These are phyloP conservation scores for Oscheius sp. DNA, from an alignment of 2,888 invertebrate genomes.

Conservation along the genomic window DNA sequence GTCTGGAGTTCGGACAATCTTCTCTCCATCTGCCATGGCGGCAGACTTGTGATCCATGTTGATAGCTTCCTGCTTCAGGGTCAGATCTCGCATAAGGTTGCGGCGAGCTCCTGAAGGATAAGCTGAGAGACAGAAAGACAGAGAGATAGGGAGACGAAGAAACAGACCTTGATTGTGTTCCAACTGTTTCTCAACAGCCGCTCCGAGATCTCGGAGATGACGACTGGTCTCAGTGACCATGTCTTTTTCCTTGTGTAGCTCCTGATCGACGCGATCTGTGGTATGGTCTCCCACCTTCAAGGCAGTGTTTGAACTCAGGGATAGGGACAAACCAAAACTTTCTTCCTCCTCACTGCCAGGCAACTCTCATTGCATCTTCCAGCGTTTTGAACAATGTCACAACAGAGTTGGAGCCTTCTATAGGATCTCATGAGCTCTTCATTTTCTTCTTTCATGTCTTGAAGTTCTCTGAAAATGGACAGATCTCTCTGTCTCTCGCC, in stretches of 20 bases:
- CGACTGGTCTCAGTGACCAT: slow-evolving; percentile 57
- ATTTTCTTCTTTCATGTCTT: slow-evolving; percentile 68
- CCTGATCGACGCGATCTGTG: slow-evolving; percentile 63
- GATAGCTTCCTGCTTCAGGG: slow-evolving; percentile 69
- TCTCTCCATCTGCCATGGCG: slow-evolving; percentile 52
- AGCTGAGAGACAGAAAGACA: slow-evolving; percentile 27
- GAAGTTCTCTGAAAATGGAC: slow-evolving; percentile 52
- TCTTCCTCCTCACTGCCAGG: slow-evolving; percentile 65
- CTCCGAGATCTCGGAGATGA: slow-evolving; percentile 65
- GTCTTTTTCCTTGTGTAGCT: slow-evolving; percentile 68
- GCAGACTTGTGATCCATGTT: slow-evolving; percentile 61
- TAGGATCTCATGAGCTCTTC: slow-evolving; percentile 65
- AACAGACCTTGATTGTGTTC: slow-evolving; percentile 60
- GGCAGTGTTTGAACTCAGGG: neutral
- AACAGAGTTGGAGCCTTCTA: slow-evolving; percentile 59
- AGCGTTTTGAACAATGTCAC: slow-evolving; percentile 57
- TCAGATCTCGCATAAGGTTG: slow-evolving; percentile 62
- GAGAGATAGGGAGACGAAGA: no score
- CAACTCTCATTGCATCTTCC: slow-evolving; percentile 63
- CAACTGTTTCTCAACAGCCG: slow-evolving; percentile 62
- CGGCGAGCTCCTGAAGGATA: slow-evolving; percentile 52
- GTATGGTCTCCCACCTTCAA: slow-evolving; percentile 60
- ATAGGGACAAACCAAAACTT: slow-evolving; percentile 54
- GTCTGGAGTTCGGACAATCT: slow-evolving; percentile 54
- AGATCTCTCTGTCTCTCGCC: neutral